Base-by-base conservation (phyloP, 2,888 invertebrate species). In the Trichopria drosophilae region DNA sequence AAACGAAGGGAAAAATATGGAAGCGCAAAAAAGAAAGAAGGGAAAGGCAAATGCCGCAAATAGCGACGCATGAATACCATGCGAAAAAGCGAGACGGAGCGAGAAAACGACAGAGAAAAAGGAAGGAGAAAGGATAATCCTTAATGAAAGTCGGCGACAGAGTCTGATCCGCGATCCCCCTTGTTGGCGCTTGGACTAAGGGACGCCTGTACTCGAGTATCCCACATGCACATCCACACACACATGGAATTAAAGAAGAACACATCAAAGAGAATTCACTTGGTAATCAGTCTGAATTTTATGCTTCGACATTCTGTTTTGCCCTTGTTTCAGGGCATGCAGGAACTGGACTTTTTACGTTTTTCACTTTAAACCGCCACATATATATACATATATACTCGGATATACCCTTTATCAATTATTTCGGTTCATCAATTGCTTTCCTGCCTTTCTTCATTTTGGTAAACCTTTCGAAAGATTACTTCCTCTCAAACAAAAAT, bases 111-210 rank as follows among this genome's bases (percentile, higher is more conserved):
- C 23, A 31, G 2, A 5, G 44, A 44, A 44, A 51, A 50, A 45
- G 43, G 52, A 51, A 41, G 51, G 53, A 51, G 57, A 53, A 50
- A 57, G 55, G 60, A 58, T 62, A 62, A 62, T 60, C 62, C 58
- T 56, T 60, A 57, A 62, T 62, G 61, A 60, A 60, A 59, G 60
- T 59, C 58, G 50, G 55, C 58, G 60, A 60, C 59, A 56, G 53
- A 57, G 58, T 60, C 60, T 60, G 61, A 59, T 61, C 59, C 61
- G 48, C 55, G 59, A 56, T 59, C 54, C 53, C 57, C 53, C 50
- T 40, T 47, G 52, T 48, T 47, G 51, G 23, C 1, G 39, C 12
- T 29, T 37, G 42, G 46, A 53, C 44, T 45, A 54, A 54, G 54
- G 52, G 57, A 50, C 39, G 47, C 45, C 53, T 51, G 55, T 36